phyloP scores from a whole-genome alignment of 2,888 invertebrate genomes.

The Trachelus stipa region DNA sequence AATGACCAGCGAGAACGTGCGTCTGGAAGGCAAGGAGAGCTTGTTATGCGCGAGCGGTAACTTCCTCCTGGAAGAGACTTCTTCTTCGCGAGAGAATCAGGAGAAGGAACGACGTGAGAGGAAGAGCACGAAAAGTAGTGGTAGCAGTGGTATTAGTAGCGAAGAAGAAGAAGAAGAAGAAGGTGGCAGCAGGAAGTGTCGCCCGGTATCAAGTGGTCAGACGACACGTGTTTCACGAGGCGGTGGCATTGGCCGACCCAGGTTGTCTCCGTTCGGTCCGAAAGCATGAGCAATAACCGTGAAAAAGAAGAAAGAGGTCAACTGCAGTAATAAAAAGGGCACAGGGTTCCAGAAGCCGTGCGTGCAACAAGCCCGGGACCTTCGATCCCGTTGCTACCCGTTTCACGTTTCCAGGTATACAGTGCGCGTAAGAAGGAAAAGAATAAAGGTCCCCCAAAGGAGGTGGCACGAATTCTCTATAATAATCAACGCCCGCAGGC shows the following conservation, averaged over 20 bases:
- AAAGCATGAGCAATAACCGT: constrained; percentile 19
- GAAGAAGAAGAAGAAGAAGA: constrained; percentile 20
- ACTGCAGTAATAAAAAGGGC: constrained; percentile 35
- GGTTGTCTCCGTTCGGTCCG: constrained; percentile 17
- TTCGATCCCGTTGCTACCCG: constrained; percentile 9
- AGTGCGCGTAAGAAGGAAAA: no score
- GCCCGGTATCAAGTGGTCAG: constrained; percentile 41
- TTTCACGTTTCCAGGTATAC: not conserved
- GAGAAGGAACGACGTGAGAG: constrained; percentile 11
- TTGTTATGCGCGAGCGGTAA: constrained; percentile 52
- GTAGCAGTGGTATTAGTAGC: no score
- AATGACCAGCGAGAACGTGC: constrained; percentile 2
- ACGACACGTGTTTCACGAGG: constrained; percentile 51
- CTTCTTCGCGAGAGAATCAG: constrained; percentile 29
- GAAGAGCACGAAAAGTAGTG: constrained; percentile 14
- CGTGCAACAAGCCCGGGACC: not conserved
- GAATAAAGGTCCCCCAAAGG: no score
- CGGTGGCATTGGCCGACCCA: constrained; percentile 27
- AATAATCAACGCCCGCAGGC: no score
- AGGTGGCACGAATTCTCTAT: no score
- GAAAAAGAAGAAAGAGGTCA: constrained; percentile 32
- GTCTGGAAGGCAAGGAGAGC: not conserved
- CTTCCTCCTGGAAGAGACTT: constrained; percentile 39
- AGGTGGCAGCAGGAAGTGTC: constrained; percentile 32
- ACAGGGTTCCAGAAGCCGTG: constrained; percentile 11